phyloP scores from a whole-genome alignment of 2,797 vertebrate species.

The Peromyscus attwateri region DNA sequence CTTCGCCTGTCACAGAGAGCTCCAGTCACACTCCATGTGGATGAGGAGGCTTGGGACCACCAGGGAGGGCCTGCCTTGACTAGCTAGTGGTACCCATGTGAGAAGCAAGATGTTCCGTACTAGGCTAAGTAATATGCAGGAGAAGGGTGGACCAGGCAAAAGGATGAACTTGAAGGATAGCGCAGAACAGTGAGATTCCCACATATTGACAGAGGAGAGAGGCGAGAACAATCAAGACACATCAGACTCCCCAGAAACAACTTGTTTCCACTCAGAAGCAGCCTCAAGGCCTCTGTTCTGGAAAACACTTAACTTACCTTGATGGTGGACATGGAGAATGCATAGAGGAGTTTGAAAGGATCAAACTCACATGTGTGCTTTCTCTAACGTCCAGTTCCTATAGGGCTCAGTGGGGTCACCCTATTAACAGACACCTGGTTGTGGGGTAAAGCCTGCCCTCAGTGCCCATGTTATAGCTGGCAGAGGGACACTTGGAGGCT shows the following conservation, averaged over 20 bases:
- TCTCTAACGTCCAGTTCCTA: background rate
- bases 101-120: background rate
- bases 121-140: background rate
- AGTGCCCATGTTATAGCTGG: background rate
- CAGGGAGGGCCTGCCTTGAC: background rate
- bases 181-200: background rate
- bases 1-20: background rate
- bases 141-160: background rate
- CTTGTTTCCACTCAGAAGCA: background rate
- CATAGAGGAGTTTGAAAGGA: background rate
- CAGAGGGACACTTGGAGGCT: background rate
- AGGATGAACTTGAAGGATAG: background rate
- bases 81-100: background rate
- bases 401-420: background rate
- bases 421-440: background rate
- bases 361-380: background rate
- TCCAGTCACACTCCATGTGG: background rate
- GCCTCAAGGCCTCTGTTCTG: background rate
- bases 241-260: background rate
- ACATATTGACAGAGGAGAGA: background rate
- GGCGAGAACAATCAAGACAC: background rate
- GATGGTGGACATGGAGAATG: background rate
- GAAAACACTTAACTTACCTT: background rate
- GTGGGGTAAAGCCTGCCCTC: background rate
- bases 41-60: background rate